phyloP scores from a whole-genome alignment of 1,140 invertebrate genomes.

The Gonioctena quinquepunctata region DNA sequence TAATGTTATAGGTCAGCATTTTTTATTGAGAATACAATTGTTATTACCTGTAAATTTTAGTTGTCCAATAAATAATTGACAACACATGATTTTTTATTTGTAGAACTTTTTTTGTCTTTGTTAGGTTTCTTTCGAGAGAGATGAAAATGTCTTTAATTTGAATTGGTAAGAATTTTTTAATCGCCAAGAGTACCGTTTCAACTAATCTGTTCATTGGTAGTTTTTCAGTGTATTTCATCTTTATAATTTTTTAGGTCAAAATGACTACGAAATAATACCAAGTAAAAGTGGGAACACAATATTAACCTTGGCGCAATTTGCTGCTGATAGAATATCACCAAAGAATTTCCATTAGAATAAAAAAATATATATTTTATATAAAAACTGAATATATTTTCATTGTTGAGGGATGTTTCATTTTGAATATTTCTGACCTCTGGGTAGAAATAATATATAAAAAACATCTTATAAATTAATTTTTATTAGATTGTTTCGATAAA shows the following conservation, averaged over 20 bases:
- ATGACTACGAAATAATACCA: constrained; percentile 1
- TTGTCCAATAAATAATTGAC: constrained; percentile 8
- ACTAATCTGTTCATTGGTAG: neutral
- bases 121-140: too few species aligned
- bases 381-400: neutral
- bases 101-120: too few species aligned
- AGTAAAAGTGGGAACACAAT: constrained; percentile 16
- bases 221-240: neutral
- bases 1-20: neutral
- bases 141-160: too few species aligned
- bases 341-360: constrained; percentile 26
- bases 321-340: constrained; percentile 30
- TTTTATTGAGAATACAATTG: constrained; percentile 6
- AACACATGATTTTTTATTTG: neutral
- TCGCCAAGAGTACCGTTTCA: too few species aligned
- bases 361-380: neutral
- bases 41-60: constrained; percentile 18
- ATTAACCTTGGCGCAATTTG: constrained; percentile 29
- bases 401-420: too few species aligned
- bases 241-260: constrained; percentile 18
- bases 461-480: too few species aligned
- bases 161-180: neutral
- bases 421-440: neutral
- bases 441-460: too few species aligned
- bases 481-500: neutral